A percentile compares a stretch with the other conserved stretches of the same genome.
Evolutionary conservation across 2,797 vertebrate species (phyloP).

Genomic region (Xerus rutilus): DNA sequence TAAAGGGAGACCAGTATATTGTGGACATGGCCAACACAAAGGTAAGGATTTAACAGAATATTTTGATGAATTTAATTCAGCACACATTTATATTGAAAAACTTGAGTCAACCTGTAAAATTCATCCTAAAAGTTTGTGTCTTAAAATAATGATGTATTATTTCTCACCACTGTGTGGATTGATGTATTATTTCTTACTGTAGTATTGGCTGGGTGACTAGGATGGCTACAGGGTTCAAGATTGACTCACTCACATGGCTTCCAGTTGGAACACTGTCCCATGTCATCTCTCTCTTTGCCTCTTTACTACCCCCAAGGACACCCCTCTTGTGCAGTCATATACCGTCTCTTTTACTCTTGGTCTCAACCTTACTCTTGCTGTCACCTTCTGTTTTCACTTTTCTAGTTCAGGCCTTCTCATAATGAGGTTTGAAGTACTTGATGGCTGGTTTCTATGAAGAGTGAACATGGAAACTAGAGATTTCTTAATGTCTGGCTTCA

Average conservation of each 20-base stretch:
- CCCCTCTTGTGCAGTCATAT: not conserved
- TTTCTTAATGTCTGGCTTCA: constrained; percentile 46
- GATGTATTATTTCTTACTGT: not conserved
- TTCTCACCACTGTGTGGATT: constrained; percentile 27
- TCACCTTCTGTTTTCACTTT: not conserved
- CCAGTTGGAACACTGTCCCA: not conserved
- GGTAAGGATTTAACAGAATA: constrained; percentile 87
- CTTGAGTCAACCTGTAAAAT: not conserved
- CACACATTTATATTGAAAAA: not conserved
- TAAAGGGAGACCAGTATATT: constrained; percentile 99
- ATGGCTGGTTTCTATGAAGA: constrained; percentile 2
- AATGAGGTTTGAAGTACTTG: not conserved
- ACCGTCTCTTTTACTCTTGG: not conserved
- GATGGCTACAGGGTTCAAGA: not conserved
- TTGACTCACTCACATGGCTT: not conserved
- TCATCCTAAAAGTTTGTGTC: not conserved
- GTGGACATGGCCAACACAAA: constrained; percentile 99
- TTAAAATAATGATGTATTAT: not conserved
- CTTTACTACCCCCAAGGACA: not conserved
- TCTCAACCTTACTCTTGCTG: not conserved
- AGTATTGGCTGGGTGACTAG: not conserved
- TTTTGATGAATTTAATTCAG: constrained; percentile 26
- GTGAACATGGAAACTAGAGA: not conserved
- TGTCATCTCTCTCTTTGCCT: not conserved
- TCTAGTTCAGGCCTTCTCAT: not conserved